Conservation (phyloP, 1,140 invertebrate species). For the Propsilocerus akamusi region DNA sequence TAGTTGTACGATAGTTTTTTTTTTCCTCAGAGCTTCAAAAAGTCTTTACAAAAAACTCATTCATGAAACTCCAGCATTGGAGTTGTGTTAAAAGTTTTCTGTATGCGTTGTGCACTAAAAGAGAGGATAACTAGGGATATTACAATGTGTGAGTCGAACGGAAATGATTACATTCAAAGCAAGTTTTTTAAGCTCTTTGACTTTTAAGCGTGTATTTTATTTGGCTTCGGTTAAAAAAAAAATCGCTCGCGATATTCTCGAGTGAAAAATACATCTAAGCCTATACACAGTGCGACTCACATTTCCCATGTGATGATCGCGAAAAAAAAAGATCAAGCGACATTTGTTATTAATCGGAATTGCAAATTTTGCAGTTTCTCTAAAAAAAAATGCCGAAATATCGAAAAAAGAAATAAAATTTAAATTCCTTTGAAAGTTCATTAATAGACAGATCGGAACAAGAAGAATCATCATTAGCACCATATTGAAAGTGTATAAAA, state of each 20-base stretch:
- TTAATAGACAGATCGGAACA: neutral
- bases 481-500: neutral
- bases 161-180: neutral
- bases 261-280: no score
- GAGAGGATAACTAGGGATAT: neutral
- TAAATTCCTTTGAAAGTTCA: no score
- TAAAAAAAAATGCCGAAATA: no score
- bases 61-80: neutral
- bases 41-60: neutral
- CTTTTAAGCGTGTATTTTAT: neutral
- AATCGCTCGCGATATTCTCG: no score
- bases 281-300: no score
- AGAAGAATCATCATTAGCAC: conserved; percentile 1
- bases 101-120: neutral
- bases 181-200: neutral
- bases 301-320: no score
- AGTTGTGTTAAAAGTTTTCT: neutral
- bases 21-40: neutral
- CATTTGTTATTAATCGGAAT: no score
- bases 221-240: conserved; percentile 2
- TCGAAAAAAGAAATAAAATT: no score
- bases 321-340: no score
- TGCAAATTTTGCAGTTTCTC: no score
- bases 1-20: conserved; percentile 3
- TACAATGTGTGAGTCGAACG: neutral